Conservation (phyloP, 2,113 vertebrate species). For the Corythoichthys haematopterus region DNA sequence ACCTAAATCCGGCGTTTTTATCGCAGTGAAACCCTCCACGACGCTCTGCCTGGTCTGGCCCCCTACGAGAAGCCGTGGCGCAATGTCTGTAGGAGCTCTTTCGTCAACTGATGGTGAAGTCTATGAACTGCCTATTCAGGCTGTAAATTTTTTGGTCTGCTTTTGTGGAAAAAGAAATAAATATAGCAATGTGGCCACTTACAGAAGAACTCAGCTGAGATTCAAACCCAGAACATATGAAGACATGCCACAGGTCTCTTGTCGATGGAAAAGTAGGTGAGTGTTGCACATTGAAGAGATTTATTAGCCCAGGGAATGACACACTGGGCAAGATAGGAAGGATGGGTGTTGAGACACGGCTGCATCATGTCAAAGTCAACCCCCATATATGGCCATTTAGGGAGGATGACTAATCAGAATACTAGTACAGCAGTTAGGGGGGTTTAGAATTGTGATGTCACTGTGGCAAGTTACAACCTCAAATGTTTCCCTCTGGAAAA, state of each 20-base stretch:
- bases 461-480: background rate
- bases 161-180: too few species aligned
- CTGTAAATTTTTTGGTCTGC: too few species aligned
- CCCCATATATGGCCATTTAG: background rate
- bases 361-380: slow-evolving; percentile 5
- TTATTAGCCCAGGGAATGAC: slow-evolving; percentile 25
- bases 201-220: background rate
- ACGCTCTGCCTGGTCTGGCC: too few species aligned
- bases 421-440: background rate
- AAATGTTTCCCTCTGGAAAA: background rate
- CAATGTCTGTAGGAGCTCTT: too few species aligned
- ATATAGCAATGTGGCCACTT: background rate
- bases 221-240: background rate
- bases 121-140: too few species aligned
- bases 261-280: background rate
- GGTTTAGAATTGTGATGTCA: background rate
- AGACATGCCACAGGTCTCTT: background rate
- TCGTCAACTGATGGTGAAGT: too few species aligned
- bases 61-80: too few species aligned
- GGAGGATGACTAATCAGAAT: slow-evolving; percentile 1
- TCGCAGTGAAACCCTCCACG: too few species aligned
- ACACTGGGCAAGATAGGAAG: slow-evolving; percentile 40
- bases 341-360: slow-evolving; percentile 39
- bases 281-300: slow-evolving; percentile 5
- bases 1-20: too few species aligned